Evolutionary conservation across 2,888 invertebrate genomes (phyloP).

Genomic region (Eupeodes luniger): DNA sequence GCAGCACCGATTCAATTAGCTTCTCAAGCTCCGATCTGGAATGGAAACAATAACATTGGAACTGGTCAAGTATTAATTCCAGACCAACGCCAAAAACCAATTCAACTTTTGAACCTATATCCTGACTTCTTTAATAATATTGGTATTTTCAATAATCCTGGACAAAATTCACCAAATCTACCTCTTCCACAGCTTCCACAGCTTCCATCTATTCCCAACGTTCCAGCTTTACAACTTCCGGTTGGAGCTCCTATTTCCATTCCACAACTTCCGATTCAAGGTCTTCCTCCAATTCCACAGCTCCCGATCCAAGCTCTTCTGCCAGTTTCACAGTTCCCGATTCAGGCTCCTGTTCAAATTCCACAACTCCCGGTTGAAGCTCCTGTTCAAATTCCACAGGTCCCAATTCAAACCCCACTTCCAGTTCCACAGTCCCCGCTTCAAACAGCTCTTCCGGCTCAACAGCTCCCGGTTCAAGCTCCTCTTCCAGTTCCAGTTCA

Average conservation of each 20-base stretch:
- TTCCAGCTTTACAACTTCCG: too few species aligned
- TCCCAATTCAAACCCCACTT: not conserved
- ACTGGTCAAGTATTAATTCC: not conserved
- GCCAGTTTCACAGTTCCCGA: too few species aligned
- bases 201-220: too few species aligned
- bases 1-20: too few species aligned
- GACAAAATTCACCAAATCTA: too few species aligned
- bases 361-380: not conserved
- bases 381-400: not conserved
- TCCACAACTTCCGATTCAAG: not conserved
- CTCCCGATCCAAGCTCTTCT: not conserved
- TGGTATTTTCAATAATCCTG: too few species aligned
- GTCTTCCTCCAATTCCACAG: not conserved
- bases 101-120: too few species aligned
- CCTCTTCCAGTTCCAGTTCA: not conserved
- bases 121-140: too few species aligned
- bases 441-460: not conserved
- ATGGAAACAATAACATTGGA: not conserved
- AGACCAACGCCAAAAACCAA: not conserved
- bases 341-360: too few species aligned
- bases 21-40: not conserved
- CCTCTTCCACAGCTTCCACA: too few species aligned
- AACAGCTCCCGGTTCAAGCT: not conserved
- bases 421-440: not conserved
- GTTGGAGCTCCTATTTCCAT: too few species aligned